Base-by-base conservation (phyloP, 2,888 invertebrate genomes). In the Buathra laborator region DNA sequence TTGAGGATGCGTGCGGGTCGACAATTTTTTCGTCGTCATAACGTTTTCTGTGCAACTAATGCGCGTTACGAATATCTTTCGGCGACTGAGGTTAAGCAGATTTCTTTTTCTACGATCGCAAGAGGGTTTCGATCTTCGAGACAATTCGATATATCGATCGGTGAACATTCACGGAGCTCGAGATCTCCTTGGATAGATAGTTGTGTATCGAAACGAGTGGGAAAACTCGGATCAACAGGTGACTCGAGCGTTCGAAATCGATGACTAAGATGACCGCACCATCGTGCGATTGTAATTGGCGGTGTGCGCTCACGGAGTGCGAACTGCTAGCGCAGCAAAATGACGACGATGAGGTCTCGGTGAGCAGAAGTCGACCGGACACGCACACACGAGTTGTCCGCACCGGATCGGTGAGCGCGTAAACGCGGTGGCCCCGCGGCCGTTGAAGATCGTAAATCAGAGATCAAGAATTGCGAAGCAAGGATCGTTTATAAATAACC, bases 401-500 rank as follows among this genome's bases (percentile, higher is more conserved):
- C 62, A 16, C 12, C 66, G 75, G 64, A 75, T 75, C 70, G 75
- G 56, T 51, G 32, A 70, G 24, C 32, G 67, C 48, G 64, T 48
- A 85, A 62, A 71, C 56, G 74, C 51, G 75, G 53, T 74, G 67
- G 88, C 87, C 87, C 70, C 64, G 32, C 77, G 51, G 48, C 64
- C 64, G 80, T 78, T 83, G 72, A 83, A 82, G 82, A 85, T 83
- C 86, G 89, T 88, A 89, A 89, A 87, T 88, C 89, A 88, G 84
- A 68, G 83, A 74, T 37, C 81, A 48, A 70, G 82, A 82, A 79
- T 79, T 82, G 81, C 84, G 88, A 87, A 86, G 88, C 89, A 90
- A 90, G 88, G 89, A 90, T 91, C 88, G 89, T 89, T 91, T 93
- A 93, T 93, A 93, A 92, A 93, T 93, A 91, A 92, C 91, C 93